Percentiles rank a stretch among this genome's conserved stretches.
Conservation (phyloP, 2,797 vertebrate species). For the Chaenodraco wilsoni region DNA sequence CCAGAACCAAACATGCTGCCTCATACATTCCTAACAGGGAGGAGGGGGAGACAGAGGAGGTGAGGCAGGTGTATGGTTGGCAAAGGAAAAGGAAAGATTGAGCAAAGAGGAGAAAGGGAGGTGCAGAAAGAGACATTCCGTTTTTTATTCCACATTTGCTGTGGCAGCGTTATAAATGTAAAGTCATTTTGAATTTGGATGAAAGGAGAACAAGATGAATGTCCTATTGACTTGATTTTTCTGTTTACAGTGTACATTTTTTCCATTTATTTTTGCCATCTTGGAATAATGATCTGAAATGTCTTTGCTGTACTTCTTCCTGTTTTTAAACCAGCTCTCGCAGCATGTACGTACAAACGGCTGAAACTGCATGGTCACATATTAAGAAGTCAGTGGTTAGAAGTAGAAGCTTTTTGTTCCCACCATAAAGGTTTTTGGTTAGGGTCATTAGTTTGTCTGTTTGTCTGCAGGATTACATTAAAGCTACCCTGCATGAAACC, state of each 20-base stretch:
- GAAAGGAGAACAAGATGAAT: constrained; percentile 13
- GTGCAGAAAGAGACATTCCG: constrained; percentile 7
- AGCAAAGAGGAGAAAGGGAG: constrained; percentile 22
- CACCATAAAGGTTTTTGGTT: too few relatives aligned
- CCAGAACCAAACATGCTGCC: constrained; percentile 73
- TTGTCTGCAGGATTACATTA: too few relatives aligned
- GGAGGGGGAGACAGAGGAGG: constrained; percentile 13
- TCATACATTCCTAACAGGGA: constrained; percentile 74
- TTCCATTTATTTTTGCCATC: constrained; percentile 12
- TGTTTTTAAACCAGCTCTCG: constrained; percentile 9
- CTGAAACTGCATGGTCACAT: constrained; percentile 1
- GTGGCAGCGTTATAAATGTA: constrained; percentile 16
- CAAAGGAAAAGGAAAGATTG: constrained; percentile 59
- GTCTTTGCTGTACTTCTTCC: constrained; percentile 13
- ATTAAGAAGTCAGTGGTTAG: background rate
- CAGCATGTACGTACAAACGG: background rate
- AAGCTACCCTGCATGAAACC: too few relatives aligned
- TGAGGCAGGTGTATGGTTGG: constrained; percentile 69
- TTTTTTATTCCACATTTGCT: constrained; percentile 33
- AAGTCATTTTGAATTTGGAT: constrained; percentile 13
- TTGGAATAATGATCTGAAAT: constrained; percentile 17
- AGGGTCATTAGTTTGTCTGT: too few relatives aligned
- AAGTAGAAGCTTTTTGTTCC: background rate
- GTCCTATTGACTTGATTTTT: constrained; percentile 13
- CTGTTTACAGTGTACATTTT: background rate